Conservation (phyloP, 2,113 vertebrate species). For the Limnothrissa miodon region DNA sequence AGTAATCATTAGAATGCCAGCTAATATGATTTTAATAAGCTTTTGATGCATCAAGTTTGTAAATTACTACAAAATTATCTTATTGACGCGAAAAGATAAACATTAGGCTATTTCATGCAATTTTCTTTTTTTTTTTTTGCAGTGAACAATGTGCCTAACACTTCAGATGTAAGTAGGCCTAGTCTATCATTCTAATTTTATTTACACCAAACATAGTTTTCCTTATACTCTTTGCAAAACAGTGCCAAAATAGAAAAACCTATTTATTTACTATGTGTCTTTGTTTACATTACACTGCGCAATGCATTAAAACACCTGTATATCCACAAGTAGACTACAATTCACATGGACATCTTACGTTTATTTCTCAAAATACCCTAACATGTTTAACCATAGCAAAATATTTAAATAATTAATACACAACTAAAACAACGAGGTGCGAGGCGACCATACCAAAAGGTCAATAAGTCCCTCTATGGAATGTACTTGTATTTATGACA, state of each 20-base stretch:
- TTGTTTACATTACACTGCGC: not conserved
- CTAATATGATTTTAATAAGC: not conserved
- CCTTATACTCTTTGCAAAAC: no score
- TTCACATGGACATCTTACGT: not conserved
- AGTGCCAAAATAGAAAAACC: not conserved
- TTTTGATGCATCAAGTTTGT: not conserved
- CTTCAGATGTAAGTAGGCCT: no score
- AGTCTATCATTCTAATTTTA: not conserved
- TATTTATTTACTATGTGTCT: not conserved
- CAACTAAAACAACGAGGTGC: not conserved
- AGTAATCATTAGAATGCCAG: not conserved
- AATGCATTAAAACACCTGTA: not conserved
- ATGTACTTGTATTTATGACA: not conserved
- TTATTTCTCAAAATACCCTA: not conserved
- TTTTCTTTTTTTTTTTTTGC: not conserved
- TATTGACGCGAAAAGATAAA: not conserved
- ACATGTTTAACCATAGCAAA: not conserved
- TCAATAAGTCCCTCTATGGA: not conserved
- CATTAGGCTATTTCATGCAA: not conserved
- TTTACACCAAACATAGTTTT: not conserved
- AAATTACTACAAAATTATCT: not conserved
- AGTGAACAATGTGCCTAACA: not conserved
- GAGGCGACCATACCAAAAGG: not conserved
- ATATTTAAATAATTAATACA: not conserved
- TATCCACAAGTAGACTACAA: not conserved